Evolutionary conservation across 2,113 vertebrate species (phyloP).

Genomic region (Micronycteris hirsuta): DNA sequence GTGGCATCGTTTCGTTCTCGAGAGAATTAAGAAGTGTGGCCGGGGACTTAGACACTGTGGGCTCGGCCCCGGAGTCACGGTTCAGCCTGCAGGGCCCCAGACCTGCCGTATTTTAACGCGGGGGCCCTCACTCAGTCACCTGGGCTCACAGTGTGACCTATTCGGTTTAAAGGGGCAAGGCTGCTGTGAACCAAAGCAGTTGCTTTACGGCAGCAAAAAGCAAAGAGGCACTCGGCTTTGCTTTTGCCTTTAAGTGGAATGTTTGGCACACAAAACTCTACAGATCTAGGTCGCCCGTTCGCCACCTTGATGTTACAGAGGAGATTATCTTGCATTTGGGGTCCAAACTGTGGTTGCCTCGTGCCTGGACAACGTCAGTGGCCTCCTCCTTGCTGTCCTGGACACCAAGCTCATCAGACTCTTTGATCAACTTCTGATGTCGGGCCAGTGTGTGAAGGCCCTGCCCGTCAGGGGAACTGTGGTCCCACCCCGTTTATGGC

Average conservation of each 20-base stretch:
- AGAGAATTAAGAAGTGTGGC: not conserved
- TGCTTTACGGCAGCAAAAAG: not conserved
- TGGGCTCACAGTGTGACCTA: not conserved
- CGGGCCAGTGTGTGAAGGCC: not conserved
- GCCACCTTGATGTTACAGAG: not conserved
- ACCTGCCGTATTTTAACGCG: not conserved
- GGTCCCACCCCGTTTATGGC: fast-evolving
- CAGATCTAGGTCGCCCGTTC: not conserved
- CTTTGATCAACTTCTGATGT: not conserved
- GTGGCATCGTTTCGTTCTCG: not conserved
- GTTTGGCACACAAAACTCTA: not conserved
- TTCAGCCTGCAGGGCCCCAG: not conserved
- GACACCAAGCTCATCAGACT: not conserved
- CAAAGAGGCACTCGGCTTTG: not conserved
- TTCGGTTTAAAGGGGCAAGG: not conserved
- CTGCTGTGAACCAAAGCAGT: not conserved
- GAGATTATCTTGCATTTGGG: not conserved
- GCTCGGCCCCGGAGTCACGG: not conserved
- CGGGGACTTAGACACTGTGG: not conserved
- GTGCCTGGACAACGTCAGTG: not conserved
- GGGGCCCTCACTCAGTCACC: not conserved
- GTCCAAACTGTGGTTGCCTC: not conserved
- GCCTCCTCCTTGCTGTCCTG: not conserved
- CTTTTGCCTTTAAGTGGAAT: not conserved
- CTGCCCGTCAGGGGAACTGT: fast-evolving